Conservation (phyloP, 2,888 invertebrate genomes). For the Trissonchulus latispiculum region DNA sequence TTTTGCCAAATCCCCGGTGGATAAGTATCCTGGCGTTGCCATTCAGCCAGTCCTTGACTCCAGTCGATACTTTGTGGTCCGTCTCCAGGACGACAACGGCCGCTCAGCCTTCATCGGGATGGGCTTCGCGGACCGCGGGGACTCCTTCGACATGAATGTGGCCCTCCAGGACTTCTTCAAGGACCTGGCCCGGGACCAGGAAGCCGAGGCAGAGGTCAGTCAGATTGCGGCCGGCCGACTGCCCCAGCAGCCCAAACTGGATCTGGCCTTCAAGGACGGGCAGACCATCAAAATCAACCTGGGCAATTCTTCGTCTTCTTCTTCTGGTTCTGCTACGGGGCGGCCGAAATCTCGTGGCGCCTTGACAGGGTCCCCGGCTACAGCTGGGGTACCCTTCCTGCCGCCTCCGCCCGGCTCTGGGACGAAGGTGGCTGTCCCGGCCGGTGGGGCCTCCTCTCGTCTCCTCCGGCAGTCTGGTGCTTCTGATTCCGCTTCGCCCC, state of each 20-base stretch:
- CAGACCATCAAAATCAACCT: constrained; percentile 99
- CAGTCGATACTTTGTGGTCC: constrained; percentile 88
- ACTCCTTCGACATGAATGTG: constrained; percentile 97
- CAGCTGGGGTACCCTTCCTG: constrained; percentile 25
- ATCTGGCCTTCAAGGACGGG: constrained; percentile 95
- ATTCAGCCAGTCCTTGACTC: constrained; percentile 94
- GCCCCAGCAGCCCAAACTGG: constrained; percentile 62
- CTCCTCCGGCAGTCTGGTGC: background rate
- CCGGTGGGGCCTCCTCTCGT: background rate
- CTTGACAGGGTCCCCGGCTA: background rate
- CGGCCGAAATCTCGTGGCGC: background rate
- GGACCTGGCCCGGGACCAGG: constrained; percentile 37
- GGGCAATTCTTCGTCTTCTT: constrained; percentile 43
- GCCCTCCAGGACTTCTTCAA: constrained; percentile 97
- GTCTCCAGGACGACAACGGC: constrained; percentile 86
- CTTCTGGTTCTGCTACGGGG: background rate
- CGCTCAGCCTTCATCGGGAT: constrained; percentile 80
- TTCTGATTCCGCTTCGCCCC: no score
- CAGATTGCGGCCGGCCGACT: constrained; percentile 29
- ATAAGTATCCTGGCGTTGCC: constrained; percentile 84
- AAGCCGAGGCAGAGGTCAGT: background rate
- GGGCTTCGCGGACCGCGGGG: constrained; percentile 92
- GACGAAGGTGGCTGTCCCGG: constrained; percentile 24
- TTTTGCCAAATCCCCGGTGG: constrained; percentile 90
- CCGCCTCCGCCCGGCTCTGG: constrained; percentile 27